phyloP scores from a whole-genome alignment of 1,140 invertebrate species.

The Diachasmimorpha longicaudata region DNA sequence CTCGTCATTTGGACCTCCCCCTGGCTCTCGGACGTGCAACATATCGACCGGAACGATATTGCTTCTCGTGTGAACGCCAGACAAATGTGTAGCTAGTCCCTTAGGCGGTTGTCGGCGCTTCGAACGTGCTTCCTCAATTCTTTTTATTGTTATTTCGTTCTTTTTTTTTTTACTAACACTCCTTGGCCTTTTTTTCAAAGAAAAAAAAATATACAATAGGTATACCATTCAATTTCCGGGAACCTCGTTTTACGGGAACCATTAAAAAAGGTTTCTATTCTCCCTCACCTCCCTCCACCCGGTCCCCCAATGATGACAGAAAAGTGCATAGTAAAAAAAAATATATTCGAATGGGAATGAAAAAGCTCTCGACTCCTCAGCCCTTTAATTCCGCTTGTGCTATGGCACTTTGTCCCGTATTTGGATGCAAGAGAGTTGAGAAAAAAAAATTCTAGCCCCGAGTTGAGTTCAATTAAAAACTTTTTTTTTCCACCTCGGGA shows the following conservation, averaged over 20 bases:
- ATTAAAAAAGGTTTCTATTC: background rate
- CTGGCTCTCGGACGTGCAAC: background rate
- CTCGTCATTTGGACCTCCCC: background rate
- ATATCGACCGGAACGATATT: slow-evolving; percentile 7
- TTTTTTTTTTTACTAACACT: background rate
- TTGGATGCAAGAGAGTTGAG: background rate
- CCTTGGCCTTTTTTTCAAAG: background rate
- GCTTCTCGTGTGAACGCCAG: background rate
- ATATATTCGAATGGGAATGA: background rate
- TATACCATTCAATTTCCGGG: slow-evolving; percentile 1
- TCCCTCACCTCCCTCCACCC: too few species aligned
- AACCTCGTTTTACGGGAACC: background rate
- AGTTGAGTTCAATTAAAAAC: background rate
- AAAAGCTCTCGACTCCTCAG: background rate
- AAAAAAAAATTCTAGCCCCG: background rate
- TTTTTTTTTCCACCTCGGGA: background rate
- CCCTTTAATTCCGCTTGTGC: slow-evolving; percentile 1
- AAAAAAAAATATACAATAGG: background rate
- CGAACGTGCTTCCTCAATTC: background rate
- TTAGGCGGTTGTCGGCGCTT: background rate
- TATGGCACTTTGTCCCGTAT: background rate
- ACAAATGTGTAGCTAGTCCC: background rate
- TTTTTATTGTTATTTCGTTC: slow-evolving; percentile 9
- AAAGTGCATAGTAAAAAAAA: slow-evolving; percentile 3
- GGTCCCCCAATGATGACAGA: background rate